Evolutionary conservation across 2,888 invertebrate species (phyloP).

Genomic region (Napeogenes inachia): DNA sequence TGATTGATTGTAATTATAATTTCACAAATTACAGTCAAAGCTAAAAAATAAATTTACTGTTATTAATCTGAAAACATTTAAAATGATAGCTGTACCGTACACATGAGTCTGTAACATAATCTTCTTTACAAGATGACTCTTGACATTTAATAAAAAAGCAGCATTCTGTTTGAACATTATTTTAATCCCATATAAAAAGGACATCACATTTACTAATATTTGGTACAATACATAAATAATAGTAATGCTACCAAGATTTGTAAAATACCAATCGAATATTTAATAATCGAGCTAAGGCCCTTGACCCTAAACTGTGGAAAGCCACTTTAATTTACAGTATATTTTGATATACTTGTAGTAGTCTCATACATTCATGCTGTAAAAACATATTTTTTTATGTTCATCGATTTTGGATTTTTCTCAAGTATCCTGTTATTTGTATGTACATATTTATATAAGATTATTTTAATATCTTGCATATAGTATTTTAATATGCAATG

Average conservation of each 20-base stretch:
- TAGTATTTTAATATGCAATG: not conserved
- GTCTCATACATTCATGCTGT: slow-evolving; percentile 40
- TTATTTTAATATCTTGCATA: slow-evolving; percentile 9
- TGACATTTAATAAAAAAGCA: too few species aligned
- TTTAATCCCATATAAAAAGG: not conserved
- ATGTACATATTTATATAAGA: not conserved
- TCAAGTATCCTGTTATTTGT: not conserved
- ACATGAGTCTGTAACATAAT: too few species aligned
- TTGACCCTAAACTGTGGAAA: slow-evolving; percentile 52
- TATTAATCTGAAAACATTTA: too few species aligned
- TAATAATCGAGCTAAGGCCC: slow-evolving; percentile 51
- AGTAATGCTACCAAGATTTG: slow-evolving; percentile 36
- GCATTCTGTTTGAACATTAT: not conserved
- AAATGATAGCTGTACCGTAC: too few species aligned
- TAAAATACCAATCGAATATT: slow-evolving; percentile 45
- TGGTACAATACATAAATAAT: slow-evolving; percentile 14
- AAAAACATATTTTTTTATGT: slow-evolving; percentile 19
- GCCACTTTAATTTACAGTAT: slow-evolving; percentile 55
- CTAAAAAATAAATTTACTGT: too few species aligned
- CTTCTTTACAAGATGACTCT: too few species aligned
- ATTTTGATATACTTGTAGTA: slow-evolving; percentile 53
- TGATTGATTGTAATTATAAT: too few species aligned
- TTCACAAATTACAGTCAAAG: too few species aligned
- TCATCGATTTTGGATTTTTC: slow-evolving; percentile 19
- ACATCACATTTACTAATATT: not conserved